Base-by-base conservation (phyloP, 2,888 invertebrate species). In the Pollenia labialis region DNA sequence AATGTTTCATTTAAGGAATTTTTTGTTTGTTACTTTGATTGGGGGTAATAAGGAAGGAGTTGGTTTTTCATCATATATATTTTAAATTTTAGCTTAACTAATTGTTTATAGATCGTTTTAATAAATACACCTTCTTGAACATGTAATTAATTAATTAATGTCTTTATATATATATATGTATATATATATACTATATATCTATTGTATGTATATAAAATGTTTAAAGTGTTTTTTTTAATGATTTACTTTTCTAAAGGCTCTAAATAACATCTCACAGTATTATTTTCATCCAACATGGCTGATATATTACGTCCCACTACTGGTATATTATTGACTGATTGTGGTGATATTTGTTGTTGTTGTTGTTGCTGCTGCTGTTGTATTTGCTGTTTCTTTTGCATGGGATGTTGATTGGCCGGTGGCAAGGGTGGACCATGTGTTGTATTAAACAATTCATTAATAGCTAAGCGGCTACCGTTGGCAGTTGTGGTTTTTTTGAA, bases 181-280 rank as follows among this genome's bases (percentile, higher is more conserved):
- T 77, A 32, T 60, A 52, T 81, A 52, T n/a, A n/a, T n/a, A n/a
- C n/a, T n/a, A n/a, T n/a, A 23, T 23, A 23, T 23, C 23, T 71
- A 68, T 79, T 58, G 18, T 72, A 54, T 85, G 60, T 68, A 75
- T 64, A 72, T 77, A 77, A 82, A 80, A 82, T 72, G 79, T 81
- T 71, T 69, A 56, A 76, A 74, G 69, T 71, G 58, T 81, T 58
- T 54, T 62, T 40, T 46, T 66, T 44, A 52, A 71, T 32, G 52
- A 52, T 71, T 83, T 90, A 92, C 90, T 93, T 93, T 54, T 91
- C 90, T 89, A 93, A 89, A 46, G 97, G 97, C 92, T 97, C 97
- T 90, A 97, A 93, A 92, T 97, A 97, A 93, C 97, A 97, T 82
- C 97, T 97, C 84, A 97, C 97, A 85, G 97, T 97, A 91, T 96